These are phyloP conservation scores for Arizona elegans DNA, from an alignment of 2,113 vertebrate species.

Conservation along the genomic window DNA sequence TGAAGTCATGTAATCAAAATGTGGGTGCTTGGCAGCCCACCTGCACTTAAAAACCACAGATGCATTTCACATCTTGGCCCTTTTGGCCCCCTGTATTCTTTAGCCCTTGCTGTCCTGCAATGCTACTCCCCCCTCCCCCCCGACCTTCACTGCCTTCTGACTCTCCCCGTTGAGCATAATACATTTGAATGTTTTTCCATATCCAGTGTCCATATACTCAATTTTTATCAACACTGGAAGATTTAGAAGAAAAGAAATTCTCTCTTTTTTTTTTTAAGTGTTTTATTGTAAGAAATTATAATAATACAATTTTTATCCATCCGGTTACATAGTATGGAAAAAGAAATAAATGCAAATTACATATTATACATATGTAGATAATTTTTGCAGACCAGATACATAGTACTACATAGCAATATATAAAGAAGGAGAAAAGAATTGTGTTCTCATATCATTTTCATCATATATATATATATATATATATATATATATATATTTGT, in stretches of 20 bases:
- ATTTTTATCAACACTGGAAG: neutral
- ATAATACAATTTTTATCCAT: too few relatives aligned
- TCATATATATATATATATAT: too few relatives aligned
- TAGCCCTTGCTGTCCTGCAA: neutral
- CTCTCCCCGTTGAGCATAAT: neutral
- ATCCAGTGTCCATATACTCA: neutral
- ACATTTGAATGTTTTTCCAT: neutral
- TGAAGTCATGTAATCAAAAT: neutral
- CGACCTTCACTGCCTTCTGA: neutral
- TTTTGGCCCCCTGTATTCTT: neutral
- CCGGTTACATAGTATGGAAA: too few relatives aligned
- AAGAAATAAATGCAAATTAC: too few relatives aligned
- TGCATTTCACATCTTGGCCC: neutral
- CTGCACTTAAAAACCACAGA: neutral
- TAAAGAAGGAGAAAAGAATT: too few relatives aligned
- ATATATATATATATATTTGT: too few relatives aligned
- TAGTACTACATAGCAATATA: too few relatives aligned
- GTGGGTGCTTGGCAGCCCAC: neutral
- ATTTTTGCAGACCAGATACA: too few relatives aligned
- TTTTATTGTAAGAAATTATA: too few relatives aligned
- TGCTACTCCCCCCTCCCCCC: fast-evolving
- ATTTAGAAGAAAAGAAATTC: neutral
- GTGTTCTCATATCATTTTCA: too few relatives aligned
- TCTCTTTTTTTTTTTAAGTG: too few relatives aligned
- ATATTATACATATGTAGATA: too few relatives aligned